phyloP scores from a whole-genome alignment of 2,888 invertebrate species.

The Patella ulyssiponensis region DNA sequence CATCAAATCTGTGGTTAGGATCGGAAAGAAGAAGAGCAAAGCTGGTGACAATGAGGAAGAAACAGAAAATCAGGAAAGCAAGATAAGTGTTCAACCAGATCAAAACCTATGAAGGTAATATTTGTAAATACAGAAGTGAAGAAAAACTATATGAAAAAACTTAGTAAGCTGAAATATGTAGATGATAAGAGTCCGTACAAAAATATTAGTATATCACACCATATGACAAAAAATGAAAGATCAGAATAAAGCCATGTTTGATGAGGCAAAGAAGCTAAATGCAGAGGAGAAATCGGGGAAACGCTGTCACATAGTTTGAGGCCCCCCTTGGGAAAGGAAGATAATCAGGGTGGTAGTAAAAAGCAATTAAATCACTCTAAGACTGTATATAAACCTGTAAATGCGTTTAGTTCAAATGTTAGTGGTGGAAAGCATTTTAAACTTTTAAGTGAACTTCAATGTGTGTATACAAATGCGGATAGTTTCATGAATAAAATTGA shows the following conservation, averaged over 20 bases:
- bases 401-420: background rate
- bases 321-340: background rate
- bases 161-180: background rate
- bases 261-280: background rate
- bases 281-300: background rate
- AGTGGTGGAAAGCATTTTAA: background rate
- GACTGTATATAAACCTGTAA: background rate
- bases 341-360: background rate
- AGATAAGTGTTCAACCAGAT: background rate
- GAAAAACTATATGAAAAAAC: background rate
- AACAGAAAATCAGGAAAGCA: too few relatives aligned
- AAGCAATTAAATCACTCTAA: background rate
- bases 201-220: background rate
- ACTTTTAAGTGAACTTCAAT: constrained; percentile 3
- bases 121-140: background rate
- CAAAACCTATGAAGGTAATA: background rate
- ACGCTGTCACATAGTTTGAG: background rate
- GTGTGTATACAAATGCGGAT: background rate
- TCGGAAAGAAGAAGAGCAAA: too few relatives aligned
- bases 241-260: background rate
- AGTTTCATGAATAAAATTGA: background rate
- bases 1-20: background rate
- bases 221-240: background rate
- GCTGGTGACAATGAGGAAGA: too few relatives aligned
- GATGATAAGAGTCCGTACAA: background rate